A percentile compares a stretch with the other conserved stretches of the same genome.
Conservation (phyloP, 1,140 invertebrate species). For the Ceratitis capitata region DNA sequence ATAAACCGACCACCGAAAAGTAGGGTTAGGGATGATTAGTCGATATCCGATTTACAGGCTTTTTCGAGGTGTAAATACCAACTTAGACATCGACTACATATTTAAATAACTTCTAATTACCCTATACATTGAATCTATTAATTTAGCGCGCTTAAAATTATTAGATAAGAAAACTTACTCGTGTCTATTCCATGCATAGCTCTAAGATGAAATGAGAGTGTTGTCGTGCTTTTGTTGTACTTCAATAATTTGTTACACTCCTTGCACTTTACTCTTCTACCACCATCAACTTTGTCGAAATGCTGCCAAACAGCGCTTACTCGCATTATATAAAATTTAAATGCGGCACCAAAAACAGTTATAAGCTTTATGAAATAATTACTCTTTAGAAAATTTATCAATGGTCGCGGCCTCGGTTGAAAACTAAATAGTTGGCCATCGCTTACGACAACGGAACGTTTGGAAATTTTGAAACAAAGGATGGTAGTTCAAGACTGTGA, state of each 20-base stretch:
- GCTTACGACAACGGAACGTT: neutral
- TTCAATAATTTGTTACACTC: constrained; percentile 13
- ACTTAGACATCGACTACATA: neutral
- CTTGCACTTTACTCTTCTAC: neutral
- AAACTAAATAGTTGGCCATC: neutral
- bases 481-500: neutral
- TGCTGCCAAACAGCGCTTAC: neutral
- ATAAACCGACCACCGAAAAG: neutral
- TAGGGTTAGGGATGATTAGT: constrained; percentile 18
- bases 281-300: constrained; percentile 1
- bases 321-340: neutral
- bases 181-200: constrained; percentile 16
- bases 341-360: neutral
- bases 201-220: constrained; percentile 6
- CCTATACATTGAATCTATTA: neutral
- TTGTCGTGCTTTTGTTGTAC: neutral
- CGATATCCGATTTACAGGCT: constrained; percentile 8
- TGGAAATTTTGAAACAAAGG: constrained; percentile 2
- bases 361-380: neutral
- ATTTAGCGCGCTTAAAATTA: neutral
- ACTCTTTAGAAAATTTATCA: neutral
- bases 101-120: neutral
- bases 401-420: neutral
- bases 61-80: neutral
- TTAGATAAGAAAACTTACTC: neutral